Percentiles rank a stretch among this genome's conserved stretches.
These are phyloP conservation scores for Cremastinae sp. DNA, from an alignment of 2,888 invertebrate genomes.

Conservation along the genomic window DNA sequence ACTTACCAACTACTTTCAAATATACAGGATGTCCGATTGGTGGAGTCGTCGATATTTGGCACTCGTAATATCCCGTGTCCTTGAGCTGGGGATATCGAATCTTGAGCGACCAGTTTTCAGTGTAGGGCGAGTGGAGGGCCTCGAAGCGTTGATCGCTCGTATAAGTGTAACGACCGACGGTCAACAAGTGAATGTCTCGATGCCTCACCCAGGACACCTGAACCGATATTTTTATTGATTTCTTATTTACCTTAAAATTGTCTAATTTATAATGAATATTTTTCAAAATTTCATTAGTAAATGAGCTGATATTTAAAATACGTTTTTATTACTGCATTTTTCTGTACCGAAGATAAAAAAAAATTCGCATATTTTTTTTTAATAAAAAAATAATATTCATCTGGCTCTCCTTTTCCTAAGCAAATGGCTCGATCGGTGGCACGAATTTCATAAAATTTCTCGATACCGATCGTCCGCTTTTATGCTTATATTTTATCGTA, in stretches of 20 bases:
- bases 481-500: conserved; percentile 1
- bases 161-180: conserved; percentile 89
- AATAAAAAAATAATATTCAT: not conserved
- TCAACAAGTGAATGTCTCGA: conserved; percentile 87
- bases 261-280: too few species aligned
- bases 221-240: not conserved
- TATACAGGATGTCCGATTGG: conserved; percentile 91
- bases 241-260: not conserved
- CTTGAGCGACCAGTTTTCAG: conserved; percentile 92
- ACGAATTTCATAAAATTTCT: not conserved
- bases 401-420: not conserved
- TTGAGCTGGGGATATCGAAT: conserved; percentile 88
- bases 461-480: not conserved
- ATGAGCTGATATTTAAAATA: conserved; percentile 13
- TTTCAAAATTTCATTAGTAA: conserved; percentile 18
- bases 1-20: conserved; percentile 91
- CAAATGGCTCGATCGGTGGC: too few species aligned
- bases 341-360: too few species aligned
- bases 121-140: conserved; percentile 91
- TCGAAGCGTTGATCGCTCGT: conserved; percentile 93
- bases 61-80: conserved; percentile 92
- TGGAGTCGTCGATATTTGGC: conserved; percentile 95
- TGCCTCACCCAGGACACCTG: conserved; percentile 91
- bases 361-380: not conserved
- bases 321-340: too few species aligned